Evolutionary conservation across 2,113 vertebrate genomes (phyloP), one percentile per base, ranked within the genome.

Genomic region (Notarius quadriscutis): DNA sequence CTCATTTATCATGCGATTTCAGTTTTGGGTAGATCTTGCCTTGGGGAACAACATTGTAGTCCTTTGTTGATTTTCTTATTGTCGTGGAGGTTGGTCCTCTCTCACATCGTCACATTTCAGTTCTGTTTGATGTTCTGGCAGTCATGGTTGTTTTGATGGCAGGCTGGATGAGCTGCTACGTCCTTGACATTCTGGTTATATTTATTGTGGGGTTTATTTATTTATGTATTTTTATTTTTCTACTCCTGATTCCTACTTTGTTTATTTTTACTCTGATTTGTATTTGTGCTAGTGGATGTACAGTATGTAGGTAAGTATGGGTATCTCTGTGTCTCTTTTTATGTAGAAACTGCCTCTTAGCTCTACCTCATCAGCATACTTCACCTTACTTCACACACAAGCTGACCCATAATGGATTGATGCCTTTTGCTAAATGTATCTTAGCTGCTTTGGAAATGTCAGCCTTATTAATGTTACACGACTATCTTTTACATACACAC

Each of bases 401-500:
- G 51, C 10, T 15, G 25, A 7, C 27, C n/a, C 12, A 4, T 62
- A 50, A 85, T 27, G 58, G 57, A 63, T 8, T n/a, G 82, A 27
- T 53, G 17, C 25, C 20, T 51, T 51, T 69, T 58, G 48, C 14
- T 30, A 30, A 57, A 30, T 55, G 15, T 25, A 72, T 5, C 22
- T 41, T 53, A 34, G 25, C 51, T 55, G 20, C 53, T 17, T 72
- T 57, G 69, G 27, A 55, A 84, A 84, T 57, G 69, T 77, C 2
- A 25, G 22, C 50, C 48, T 77, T 77, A 85, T 34, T 62, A 85
- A 34, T 75, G 60, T 77, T 77, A 77, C 34, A 50, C 71, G 15
- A 85, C 41, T 41, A 51, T 78, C 41, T 41, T 41, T 34, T 53
- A 10, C 11, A 55, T 55, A 15, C 15, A 12, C 14, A 57, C 14